Conservation (phyloP, 2,113 vertebrate species). For the Cinclus mexicanus region DNA sequence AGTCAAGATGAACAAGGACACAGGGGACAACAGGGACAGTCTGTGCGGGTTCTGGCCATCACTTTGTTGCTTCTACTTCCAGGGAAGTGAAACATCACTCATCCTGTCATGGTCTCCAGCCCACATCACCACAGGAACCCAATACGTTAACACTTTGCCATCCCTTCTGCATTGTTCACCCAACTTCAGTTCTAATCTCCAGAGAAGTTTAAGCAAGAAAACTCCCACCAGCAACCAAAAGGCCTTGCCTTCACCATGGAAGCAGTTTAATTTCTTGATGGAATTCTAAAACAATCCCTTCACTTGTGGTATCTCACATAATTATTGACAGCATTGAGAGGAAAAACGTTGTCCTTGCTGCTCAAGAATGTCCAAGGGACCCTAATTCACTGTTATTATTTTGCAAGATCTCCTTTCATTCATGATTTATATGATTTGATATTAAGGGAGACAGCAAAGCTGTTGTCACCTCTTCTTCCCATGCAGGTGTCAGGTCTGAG, state of each 20-base stretch:
- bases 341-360: background rate
- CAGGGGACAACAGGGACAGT: background rate
- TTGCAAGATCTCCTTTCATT: background rate
- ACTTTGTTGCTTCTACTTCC: background rate
- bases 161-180: background rate
- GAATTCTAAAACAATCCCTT: background rate
- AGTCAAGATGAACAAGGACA: background rate
- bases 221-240: fast-evolving
- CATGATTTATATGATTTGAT: background rate
- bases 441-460: background rate
- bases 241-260: background rate
- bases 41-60: background rate
- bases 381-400: background rate
- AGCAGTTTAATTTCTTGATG: background rate
- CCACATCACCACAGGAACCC: background rate
- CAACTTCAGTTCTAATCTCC: background rate
- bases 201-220: background rate
- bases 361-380: background rate
- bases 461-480: background rate
- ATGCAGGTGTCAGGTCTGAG: background rate
- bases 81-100: background rate
- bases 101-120: background rate
- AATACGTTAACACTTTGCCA: background rate
- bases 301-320: background rate
- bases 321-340: background rate